Percentiles rank a stretch among this genome's conserved stretches.
Evolutionary conservation across 2,797 vertebrate genomes (phyloP).

Genomic region (Fistularia tabacaria): DNA sequence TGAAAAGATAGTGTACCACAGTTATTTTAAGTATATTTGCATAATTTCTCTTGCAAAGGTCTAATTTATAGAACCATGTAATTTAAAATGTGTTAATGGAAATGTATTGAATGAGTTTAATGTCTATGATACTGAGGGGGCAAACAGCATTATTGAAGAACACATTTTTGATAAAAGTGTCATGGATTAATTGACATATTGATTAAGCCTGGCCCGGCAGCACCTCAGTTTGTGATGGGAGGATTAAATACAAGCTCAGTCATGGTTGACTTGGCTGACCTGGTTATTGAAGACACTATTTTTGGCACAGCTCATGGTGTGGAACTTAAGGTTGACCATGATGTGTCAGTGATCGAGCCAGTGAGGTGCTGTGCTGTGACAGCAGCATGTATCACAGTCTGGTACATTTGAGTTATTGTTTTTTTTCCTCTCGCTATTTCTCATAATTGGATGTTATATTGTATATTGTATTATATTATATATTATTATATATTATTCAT

Average conservation of each 20-base stretch:
- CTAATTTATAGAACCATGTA: too few species aligned
- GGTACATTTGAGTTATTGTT: not conserved
- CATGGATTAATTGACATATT: constrained; percentile 58
- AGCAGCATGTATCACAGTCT: not conserved
- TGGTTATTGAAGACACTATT: constrained; percentile 68
- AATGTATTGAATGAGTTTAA: not conserved
- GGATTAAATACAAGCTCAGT: constrained; percentile 63
- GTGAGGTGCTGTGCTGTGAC: constrained; percentile 5
- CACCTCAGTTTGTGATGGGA: constrained; percentile 39
- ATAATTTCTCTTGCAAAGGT: too few species aligned
- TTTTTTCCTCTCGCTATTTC: not conserved
- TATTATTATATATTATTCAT: too few species aligned
- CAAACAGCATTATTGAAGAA: constrained; percentile 20
- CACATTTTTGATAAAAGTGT: constrained; percentile 38
- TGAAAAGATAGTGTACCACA: too few species aligned
- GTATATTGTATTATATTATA: too few species aligned
- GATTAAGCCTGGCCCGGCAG: constrained; percentile 31
- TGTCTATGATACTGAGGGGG: not conserved
- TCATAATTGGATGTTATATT: too few species aligned
- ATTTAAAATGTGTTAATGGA: not conserved
- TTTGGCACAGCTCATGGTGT: constrained; percentile 39
- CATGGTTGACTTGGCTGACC: constrained; percentile 64
- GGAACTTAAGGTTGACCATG: constrained; percentile 48
- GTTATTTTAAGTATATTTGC: too few species aligned
- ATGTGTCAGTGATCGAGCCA: constrained; percentile 32